Percentiles rank a stretch among this genome's conserved stretches.
These are phyloP conservation scores for Oriolus oriolus DNA, from an alignment of 2,113 vertebrate species.

Conservation along the genomic window DNA sequence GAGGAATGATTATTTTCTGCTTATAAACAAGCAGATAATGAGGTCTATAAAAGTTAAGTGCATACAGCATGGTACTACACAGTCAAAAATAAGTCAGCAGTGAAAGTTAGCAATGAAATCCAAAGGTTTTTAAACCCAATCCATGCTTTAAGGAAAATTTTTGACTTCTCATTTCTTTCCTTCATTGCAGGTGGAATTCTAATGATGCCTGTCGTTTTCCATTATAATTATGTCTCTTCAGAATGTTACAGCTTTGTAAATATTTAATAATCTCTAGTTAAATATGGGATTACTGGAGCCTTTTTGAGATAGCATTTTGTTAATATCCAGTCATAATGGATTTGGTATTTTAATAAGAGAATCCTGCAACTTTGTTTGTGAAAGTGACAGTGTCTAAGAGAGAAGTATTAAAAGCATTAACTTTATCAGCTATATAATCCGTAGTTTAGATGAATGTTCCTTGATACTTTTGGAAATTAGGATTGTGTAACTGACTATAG, in stretches of 20 bases:
- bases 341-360: not conserved
- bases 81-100: not conserved
- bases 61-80: not conserved
- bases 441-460: not conserved
- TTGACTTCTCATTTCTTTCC: not conserved
- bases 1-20: not conserved
- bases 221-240: not conserved
- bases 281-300: not conserved
- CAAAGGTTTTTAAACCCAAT: not conserved
- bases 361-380: not conserved
- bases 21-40: slow-evolving; percentile 36
- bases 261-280: slow-evolving; percentile 3
- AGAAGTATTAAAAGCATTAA: not conserved
- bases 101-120: not conserved
- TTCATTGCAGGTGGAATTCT: not conserved
- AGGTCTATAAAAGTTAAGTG: slow-evolving; percentile 7
- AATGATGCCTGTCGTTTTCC: not conserved
- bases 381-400: not conserved
- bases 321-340: not conserved
- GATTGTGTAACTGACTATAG: not conserved
- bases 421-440: not conserved
- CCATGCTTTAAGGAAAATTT: not conserved
- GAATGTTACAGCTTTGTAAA: slow-evolving; percentile 6
- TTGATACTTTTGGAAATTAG: not conserved
- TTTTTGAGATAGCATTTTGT: not conserved